Conservation (phyloP, 2,113 vertebrate species). For the Emydura subglobosa region DNA sequence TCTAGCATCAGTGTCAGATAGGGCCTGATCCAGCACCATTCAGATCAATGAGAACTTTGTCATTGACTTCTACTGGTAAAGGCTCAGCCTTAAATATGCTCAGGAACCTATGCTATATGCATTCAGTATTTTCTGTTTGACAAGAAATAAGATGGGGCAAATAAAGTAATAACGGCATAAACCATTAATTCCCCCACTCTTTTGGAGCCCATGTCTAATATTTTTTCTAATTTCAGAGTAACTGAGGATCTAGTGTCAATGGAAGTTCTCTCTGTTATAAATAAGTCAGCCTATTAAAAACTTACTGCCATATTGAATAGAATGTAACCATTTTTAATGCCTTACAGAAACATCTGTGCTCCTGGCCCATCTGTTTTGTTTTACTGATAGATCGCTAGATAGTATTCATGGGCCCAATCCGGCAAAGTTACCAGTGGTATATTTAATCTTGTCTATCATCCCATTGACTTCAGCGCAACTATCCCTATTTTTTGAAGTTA, state of each 20-base stretch:
- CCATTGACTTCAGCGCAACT: too few relatives aligned
- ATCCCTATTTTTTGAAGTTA: neutral
- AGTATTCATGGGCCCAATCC: neutral
- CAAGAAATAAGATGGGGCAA: constrained; percentile 65
- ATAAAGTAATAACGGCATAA: constrained; percentile 64
- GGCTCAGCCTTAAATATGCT: constrained; percentile 55
- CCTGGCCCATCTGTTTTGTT: neutral
- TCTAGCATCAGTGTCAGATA: constrained; percentile 55
- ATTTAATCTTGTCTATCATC: too few relatives aligned
- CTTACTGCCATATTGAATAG: constrained; percentile 23
- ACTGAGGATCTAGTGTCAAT: constrained; percentile 25
- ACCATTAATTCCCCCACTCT: constrained; percentile 65
- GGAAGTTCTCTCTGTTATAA: constrained; percentile 53
- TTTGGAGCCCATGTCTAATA: constrained; percentile 52
- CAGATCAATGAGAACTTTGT: constrained; percentile 31
- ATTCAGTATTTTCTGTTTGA: constrained; percentile 57
- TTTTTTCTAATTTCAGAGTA: constrained; percentile 71
- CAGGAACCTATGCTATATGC: constrained; percentile 27
- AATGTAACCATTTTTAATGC: neutral
- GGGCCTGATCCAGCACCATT: neutral
- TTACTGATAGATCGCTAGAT: neutral
- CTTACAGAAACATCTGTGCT: constrained; percentile 24
- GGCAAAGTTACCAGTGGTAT: too few relatives aligned
- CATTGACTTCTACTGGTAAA: constrained; percentile 45
- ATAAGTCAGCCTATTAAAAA: constrained; percentile 51